These are phyloP conservation scores for Platalea minor DNA, from an alignment of 2,797 vertebrate species.

Conservation along the genomic window DNA sequence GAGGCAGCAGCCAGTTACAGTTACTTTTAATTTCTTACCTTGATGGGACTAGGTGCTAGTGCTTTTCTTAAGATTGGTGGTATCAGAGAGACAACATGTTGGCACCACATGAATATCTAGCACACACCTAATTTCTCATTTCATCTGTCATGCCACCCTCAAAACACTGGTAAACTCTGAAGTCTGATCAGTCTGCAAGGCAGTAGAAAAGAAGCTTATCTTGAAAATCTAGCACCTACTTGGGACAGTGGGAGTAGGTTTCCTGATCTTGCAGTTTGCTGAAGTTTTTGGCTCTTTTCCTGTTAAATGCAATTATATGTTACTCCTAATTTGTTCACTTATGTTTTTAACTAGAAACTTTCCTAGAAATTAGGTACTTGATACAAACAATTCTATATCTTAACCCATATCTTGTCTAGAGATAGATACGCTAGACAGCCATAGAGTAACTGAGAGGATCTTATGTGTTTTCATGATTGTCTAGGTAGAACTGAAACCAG, in stretches of 20 bases:
- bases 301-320: not conserved
- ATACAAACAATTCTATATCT: not conserved
- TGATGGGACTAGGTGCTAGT: not conserved
- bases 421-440: not conserved
- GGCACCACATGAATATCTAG: not conserved
- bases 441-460: not conserved
- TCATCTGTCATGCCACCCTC: not conserved
- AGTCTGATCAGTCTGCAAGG: not conserved
- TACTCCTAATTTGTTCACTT: not conserved
- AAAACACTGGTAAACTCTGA: not conserved
- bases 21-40: not conserved
- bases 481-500: not conserved
- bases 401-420: not conserved
- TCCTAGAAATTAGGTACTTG: not conserved
- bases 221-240: not conserved
- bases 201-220: not conserved
- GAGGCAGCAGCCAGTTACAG: not conserved
- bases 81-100: not conserved
- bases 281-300: not conserved
- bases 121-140: not conserved
- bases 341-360: not conserved
- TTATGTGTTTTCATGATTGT: not conserved
- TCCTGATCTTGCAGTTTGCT: not conserved
- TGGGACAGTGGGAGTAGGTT: not conserved
- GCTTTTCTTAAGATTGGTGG: not conserved